These are phyloP conservation scores for Cossypha dichroa DNA, from an alignment of 2,797 vertebrate species.

Conservation along the genomic window DNA sequence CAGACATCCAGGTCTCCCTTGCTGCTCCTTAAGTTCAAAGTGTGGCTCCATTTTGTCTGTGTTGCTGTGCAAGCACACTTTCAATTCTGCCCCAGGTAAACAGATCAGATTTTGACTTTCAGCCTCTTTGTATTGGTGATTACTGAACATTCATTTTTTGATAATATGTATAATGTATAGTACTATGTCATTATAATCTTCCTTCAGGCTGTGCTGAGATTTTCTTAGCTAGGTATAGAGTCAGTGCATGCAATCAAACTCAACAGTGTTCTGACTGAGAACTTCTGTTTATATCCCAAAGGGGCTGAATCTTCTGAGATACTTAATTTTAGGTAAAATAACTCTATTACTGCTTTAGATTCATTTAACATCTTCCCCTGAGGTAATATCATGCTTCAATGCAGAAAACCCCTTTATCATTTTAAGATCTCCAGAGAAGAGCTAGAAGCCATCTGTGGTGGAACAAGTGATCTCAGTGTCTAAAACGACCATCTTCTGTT, in stretches of 20 bases:
- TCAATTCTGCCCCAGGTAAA: neutral
- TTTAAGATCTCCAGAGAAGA: neutral
- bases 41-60: neutral
- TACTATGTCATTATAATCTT: neutral
- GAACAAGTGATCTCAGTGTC: neutral
- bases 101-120: neutral
- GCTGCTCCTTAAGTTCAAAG: neutral
- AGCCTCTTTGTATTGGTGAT: neutral
- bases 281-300: neutral
- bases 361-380: neutral
- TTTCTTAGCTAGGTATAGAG: neutral
- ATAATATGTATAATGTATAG: neutral
- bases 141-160: neutral
- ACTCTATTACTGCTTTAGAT: neutral
- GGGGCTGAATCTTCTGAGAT: neutral
- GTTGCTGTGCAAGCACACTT: constrained; percentile 17
- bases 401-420: neutral
- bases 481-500: neutral
- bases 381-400: neutral
- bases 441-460: neutral
- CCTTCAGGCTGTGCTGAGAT: neutral
- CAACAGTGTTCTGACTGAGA: accelerated
- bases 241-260: neutral
- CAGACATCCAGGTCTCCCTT: neutral
- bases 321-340: neutral